Base-by-base conservation (phyloP, 1,140 invertebrate genomes). In the Leptoteleia sp. region DNA sequence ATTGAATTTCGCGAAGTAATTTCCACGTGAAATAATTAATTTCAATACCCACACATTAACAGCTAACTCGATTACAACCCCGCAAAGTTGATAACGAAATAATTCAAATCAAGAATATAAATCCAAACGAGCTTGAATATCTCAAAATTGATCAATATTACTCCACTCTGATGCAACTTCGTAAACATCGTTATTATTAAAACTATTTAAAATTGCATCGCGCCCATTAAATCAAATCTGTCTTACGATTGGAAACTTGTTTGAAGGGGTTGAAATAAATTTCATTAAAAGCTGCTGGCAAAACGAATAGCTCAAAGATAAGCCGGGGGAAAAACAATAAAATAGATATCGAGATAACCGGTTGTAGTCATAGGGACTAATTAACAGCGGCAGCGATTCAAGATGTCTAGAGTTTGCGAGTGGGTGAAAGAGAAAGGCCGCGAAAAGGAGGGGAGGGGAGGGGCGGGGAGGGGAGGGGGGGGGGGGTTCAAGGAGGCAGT, bases 301-400 rank as follows among this genome's bases (percentile, higher is more conserved):
- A 16, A 52, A 43, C 11, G 29, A 43, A 43, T 25, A 43, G 1
- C 2, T 4, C n/a, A n/a, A n/a, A n/a, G n/a, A n/a, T n/a, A n/a
- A n/a, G n/a, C n/a, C n/a, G n/a, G n/a, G 38, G 6, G 27, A 16
- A 64, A 57, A 61, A 67, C 43, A 52, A 75, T 67, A 68, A 73
- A 70, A 31, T 29, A 15, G 62, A 64, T 54, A 79, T 70, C 17
- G 55, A 71, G 78, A 79, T 71, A 81, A 52, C 67, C 80, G 83
- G 85, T 87, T 87, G 83, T 83, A 85, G 82, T 85, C 79, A 77
- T 83, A 73, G 77, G 35, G 64, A 85, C 83, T 87, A 88, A 88
- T 88, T 87, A 88, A 88, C 84, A 83, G 82, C 78, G 80, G 72
- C 80, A 83, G 68, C 85, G 85, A 88, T 85, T 85, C 85, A 83